These are phyloP conservation scores for Acanthosepion esculentum DNA, from an alignment of 2,888 invertebrate species.

Conservation along the genomic window DNA sequence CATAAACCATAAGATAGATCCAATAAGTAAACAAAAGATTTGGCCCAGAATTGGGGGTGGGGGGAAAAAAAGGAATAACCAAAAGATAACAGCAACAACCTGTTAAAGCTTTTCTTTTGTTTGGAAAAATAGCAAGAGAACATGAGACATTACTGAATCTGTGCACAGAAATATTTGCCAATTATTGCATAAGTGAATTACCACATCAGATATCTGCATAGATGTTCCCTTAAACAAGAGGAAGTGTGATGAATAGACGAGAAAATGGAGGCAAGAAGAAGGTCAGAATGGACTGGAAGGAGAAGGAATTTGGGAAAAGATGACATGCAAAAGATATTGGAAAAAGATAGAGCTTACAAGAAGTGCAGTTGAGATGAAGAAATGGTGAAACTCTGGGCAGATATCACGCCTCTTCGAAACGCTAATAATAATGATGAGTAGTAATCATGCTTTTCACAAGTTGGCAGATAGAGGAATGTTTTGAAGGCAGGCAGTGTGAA, in stretches of 20 bases:
- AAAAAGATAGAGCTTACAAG: not conserved
- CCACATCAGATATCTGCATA: not conserved
- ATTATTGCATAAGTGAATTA: not conserved
- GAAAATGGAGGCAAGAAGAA: not conserved
- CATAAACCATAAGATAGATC: no score
- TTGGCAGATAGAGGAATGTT: not conserved
- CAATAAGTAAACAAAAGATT: not conserved
- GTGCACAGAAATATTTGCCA: not conserved
- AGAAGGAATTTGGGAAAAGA: not conserved
- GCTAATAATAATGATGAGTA: not conserved
- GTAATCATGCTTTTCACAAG: constrained; percentile 33
- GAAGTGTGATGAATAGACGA: not conserved
- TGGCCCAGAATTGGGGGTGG: not conserved
- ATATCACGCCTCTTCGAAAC: not conserved
- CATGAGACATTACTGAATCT: not conserved
- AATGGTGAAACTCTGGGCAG: not conserved
- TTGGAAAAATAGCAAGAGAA: not conserved
- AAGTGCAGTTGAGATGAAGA: not conserved
- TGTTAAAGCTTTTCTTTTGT: not conserved
- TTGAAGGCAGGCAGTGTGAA: not conserved
- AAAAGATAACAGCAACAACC: not conserved
- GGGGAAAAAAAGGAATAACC: not conserved
- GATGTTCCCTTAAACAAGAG: not conserved
- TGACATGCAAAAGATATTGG: constrained; percentile 22
- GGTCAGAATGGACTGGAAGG: not conserved